Evolutionary conservation across 2,888 invertebrate species (phyloP).

Genomic region (Dryomyza anilis): DNA sequence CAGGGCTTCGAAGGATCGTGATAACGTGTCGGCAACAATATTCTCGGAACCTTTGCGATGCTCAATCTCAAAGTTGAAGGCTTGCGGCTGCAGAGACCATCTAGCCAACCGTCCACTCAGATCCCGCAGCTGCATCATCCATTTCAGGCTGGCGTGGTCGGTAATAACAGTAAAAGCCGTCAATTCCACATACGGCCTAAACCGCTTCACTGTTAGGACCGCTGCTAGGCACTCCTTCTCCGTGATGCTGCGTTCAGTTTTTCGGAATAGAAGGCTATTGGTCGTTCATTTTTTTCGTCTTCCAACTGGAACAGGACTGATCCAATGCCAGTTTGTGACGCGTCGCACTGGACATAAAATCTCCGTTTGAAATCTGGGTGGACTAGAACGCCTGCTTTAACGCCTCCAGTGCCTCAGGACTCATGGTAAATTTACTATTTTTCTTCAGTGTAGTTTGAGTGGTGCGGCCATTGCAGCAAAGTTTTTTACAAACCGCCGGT

Average conservation of each 20-base stretch:
- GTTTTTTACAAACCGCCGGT: constrained; percentile 23
- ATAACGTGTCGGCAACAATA: constrained; percentile 27
- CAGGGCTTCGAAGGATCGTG: not conserved
- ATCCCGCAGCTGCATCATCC: no score
- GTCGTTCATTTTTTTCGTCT: constrained; percentile 13
- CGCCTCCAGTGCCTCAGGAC: not conserved
- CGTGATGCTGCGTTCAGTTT: not conserved
- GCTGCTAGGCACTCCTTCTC: no score
- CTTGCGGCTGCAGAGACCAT: constrained; percentile 25
- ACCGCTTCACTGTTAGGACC: no score
- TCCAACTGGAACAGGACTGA: constrained; percentile 20
- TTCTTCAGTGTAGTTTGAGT: constrained; percentile 19
- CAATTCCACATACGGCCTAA: constrained; percentile 6
- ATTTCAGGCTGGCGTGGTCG: no score
- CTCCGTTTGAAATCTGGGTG: no score
- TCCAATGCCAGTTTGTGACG: no score
- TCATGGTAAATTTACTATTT: not conserved
- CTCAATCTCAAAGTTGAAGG: no score
- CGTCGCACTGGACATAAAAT: no score
- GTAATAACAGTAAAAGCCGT: constrained; percentile 24
- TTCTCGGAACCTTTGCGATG: no score
- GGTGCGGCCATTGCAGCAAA: constrained; percentile 23
- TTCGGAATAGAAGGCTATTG: no score
- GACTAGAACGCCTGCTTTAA: not conserved
- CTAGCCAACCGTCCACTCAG: no score